Base-by-base conservation (phyloP, 2,113 vertebrate species). In the Caranx melampygus region DNA sequence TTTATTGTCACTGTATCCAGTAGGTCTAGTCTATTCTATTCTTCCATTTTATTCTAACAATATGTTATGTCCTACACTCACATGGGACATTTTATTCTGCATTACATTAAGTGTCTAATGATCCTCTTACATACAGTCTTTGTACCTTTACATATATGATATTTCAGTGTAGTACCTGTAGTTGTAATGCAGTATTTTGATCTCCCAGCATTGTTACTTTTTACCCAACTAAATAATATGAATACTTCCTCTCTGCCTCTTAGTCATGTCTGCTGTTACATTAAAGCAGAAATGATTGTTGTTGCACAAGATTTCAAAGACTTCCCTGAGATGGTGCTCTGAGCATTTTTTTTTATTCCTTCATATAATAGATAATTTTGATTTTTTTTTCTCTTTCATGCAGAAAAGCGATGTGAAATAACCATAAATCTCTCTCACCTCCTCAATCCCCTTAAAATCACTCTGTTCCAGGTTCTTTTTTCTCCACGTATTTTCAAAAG, bases 401-500 rank as follows among this genome's bases (percentile, higher is more conserved):
- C 49, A 54, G 37, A 78, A 70, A 86, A 84, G 26, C 7, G 14
- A 60, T 54, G 51, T 65, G 57, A 54, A 88, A 79, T 66, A 78
- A 79, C 16, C 58, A 8, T 12, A 64, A 59, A 81, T 78, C 51
- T 77, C 60, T 67, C 21, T 51, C 58, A 68, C 67, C 59, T 71
- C 47, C 54, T 61, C 54, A 81, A 82, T 86, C 74, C 68, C 75
- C 58, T 81, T 51, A 81, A 74, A 79, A 78, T 80, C 47, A 63
- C 42, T 61, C 62, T 82, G 68, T 71, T 77, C 58, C 54, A 58
- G 37, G 26, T 26, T 10, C 45, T 16, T 61, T 70, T 82, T 79
- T 58, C 42, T 40, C 10, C 63, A 44, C 71, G 79, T 75, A 44
- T 78, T 91, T 87, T 87, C 75, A 78, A 81, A 85, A 81, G 34